Percentiles rank a stretch among this genome's conserved stretches.
Evolutionary conservation across 2,113 vertebrate genomes (phyloP).

Genomic region (Xiphophorus couchianus): DNA sequence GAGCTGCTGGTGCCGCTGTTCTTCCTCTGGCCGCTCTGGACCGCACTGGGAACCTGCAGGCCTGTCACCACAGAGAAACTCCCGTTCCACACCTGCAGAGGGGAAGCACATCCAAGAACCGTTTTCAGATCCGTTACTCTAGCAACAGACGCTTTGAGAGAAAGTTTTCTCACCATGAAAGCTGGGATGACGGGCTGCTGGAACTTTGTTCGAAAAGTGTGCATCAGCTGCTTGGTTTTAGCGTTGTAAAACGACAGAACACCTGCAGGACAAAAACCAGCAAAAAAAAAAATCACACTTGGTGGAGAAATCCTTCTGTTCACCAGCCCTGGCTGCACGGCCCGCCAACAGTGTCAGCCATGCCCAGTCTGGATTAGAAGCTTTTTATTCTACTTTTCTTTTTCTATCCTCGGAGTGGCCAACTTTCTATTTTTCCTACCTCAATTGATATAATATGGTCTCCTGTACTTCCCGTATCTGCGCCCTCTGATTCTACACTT

Average conservation of each 20-base stretch:
- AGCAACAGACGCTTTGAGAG: background rate
- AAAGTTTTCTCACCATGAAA: conserved; percentile 81
- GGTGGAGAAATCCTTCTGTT: background rate
- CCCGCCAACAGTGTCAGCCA: too few species aligned
- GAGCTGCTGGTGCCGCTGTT: conserved; percentile 95
- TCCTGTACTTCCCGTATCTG: too few species aligned
- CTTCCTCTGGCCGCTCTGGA: conserved; percentile 89
- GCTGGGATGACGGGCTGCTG: conserved; percentile 91
- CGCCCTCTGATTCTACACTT: too few species aligned
- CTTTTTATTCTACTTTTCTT: too few species aligned
- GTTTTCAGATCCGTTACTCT: background rate
- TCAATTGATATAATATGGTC: too few species aligned
- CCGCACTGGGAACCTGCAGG: conserved; percentile 90
- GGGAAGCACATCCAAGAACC: background rate
- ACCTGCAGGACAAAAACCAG: conserved; percentile 74
- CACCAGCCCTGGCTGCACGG: too few species aligned
- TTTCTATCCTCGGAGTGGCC: too few species aligned
- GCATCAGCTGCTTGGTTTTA: conserved; percentile 89
- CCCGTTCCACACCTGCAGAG: conserved; percentile 92
- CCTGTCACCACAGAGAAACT: conserved; percentile 91
- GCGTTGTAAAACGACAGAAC: conserved; percentile 93
- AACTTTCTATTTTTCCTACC: too few species aligned
- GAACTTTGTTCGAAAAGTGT: conserved; percentile 92
- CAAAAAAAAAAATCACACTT: background rate
- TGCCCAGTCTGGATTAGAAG: too few species aligned